These are phyloP conservation scores for Gastrophryne carolinensis DNA, from an alignment of 2,797 vertebrate genomes.

Conservation along the genomic window DNA sequence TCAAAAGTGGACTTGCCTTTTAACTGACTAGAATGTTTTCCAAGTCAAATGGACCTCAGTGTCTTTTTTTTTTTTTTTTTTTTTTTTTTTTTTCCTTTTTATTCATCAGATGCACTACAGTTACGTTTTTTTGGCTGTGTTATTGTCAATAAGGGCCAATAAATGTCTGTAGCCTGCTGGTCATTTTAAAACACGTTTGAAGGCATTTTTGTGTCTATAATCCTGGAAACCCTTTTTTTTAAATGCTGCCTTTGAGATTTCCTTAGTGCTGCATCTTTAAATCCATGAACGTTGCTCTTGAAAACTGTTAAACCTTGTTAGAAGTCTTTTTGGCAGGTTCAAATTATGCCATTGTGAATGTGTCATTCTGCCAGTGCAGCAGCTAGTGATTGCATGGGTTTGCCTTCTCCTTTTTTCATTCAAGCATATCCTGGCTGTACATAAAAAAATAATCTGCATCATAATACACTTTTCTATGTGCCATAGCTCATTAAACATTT, in stretches of 20 bases:
- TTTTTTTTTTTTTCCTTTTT: too few relatives aligned
- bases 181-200: neutral
- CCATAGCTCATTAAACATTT: conserved; percentile 14
- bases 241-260: neutral
- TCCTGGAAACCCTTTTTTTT: neutral
- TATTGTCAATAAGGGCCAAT: too few relatives aligned
- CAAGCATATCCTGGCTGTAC: neutral
- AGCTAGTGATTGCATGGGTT: conserved; percentile 18
- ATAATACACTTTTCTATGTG: neutral
- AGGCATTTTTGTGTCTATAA: neutral
- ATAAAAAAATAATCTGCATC: neutral
- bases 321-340: conserved; percentile 28
- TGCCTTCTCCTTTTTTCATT: conserved; percentile 15
- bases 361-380: conserved; percentile 29
- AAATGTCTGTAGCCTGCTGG: neutral
- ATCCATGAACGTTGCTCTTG: neutral
- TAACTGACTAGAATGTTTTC: too few relatives aligned
- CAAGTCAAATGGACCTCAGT: too few relatives aligned
- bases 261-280: neutral
- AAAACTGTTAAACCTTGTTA: neutral
- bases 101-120: neutral
- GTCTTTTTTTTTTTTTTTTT: too few relatives aligned
- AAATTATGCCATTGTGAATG: conserved; percentile 37
- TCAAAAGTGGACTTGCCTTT: too few relatives aligned
- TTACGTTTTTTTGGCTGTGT: too few relatives aligned